A percentile compares a stretch with the other conserved stretches of the same genome.
Conservation (phyloP, 2,888 invertebrate genomes). For the Caenorhabditis sp. region DNA sequence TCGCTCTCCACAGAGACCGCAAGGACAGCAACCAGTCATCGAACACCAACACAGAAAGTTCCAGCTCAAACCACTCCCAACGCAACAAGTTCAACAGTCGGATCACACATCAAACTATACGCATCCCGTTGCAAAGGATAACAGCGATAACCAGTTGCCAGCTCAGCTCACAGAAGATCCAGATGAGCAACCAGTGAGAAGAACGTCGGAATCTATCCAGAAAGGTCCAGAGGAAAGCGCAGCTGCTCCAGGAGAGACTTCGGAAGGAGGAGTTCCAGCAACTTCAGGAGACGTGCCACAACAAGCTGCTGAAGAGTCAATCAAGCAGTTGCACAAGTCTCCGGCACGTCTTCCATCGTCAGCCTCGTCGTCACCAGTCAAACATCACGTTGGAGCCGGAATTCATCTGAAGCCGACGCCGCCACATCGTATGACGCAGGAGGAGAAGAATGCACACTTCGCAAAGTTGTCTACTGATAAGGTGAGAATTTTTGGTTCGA, state of each 20-base stretch:
- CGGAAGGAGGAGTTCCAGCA: background rate
- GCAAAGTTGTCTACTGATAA: conserved; percentile 38
- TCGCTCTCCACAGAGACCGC: conserved; percentile 25
- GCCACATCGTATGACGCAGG: conserved; percentile 43
- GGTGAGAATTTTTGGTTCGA: background rate
- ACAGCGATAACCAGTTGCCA: conserved; percentile 39
- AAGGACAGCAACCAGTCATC: background rate
- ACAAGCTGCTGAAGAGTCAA: background rate
- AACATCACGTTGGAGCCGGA: background rate
- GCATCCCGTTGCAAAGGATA: conserved; percentile 26
- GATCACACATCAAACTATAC: conserved; percentile 30
- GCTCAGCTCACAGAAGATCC: conserved; percentile 56
- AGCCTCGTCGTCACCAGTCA: conserved; percentile 12
- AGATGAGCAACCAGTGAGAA: background rate
- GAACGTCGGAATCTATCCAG: background rate
- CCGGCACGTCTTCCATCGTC: conserved; percentile 9
- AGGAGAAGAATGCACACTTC: conserved; percentile 56
- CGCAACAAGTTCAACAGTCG: background rate
- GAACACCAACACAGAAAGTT: conserved; percentile 34
- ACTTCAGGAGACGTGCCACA: background rate
- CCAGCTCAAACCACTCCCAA: conserved; percentile 15
- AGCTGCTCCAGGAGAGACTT: background rate
- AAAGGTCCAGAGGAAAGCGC: background rate
- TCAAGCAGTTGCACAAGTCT: conserved; percentile 1
- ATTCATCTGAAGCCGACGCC: conserved; percentile 41